Base-by-base conservation (phyloP, 2,113 vertebrate genomes). In the Phainopepla nitens region DNA sequence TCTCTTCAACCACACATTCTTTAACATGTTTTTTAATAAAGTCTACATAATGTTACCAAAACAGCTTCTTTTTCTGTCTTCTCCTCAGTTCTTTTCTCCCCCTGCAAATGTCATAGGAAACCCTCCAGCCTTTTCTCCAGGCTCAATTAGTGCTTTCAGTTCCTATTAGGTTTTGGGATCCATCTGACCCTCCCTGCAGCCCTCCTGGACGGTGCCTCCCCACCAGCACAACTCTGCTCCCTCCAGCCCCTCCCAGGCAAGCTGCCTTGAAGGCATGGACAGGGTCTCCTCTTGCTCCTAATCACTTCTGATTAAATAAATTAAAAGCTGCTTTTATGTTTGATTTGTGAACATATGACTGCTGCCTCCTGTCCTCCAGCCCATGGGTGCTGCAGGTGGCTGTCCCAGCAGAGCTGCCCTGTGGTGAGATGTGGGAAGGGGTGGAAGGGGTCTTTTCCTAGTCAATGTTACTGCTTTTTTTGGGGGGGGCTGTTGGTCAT, bases 111-210 rank as follows among this genome's bases (percentile, higher is more conserved):
- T 94, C 95, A 93, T 6, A 44, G 56, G 56, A 44, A 95, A 5
- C 71, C 95, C 82, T 90, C 33, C n/a, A 95, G 96, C 90, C n/a
- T 90, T 60, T 54, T 95, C 90, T 94, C 60, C 44, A 56, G 92
- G 92, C 85, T 75, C 93, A 92, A 73, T 95, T 95, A 95, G 47
- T 73, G 87, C 93, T 94, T 97, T 97, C 94, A 93, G 88, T 95
- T 97, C 86, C 6, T 36, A 94, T 95, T 94, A 96, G 44, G 76
- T 90, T 94, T 95, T 3, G 7, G 77, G 60, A 87, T 24, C 71
- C 60, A 79, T 93, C 29, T 15, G 29, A 65, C 64, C 90, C 51
- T 79, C 29, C 80, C 88, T 0, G 11, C 14, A 20, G 49, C 45
- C 70, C 90, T 81, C 69, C 50, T 49, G 66, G 83, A 91, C 54